phyloP scores from a whole-genome alignment of 2,113 vertebrate species.

The Gadus chalcogrammus region DNA sequence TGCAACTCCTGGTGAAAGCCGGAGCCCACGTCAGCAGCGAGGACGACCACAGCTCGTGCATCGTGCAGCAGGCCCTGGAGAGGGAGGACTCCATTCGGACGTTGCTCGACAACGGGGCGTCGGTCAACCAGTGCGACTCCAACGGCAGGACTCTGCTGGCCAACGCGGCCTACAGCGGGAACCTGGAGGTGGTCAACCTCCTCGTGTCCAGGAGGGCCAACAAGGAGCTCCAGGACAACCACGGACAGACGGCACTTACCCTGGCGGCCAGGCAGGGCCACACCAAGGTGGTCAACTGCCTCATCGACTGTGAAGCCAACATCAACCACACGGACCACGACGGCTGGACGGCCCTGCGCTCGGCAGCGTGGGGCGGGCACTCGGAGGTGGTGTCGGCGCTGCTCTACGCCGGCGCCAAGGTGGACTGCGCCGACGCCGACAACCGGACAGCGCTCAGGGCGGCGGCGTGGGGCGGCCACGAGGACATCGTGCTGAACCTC shows the following conservation, averaged over 20 bases:
- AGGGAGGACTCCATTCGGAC: conserved; percentile 94
- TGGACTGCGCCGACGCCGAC: conserved; percentile 93
- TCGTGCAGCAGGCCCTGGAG: conserved; percentile 92
- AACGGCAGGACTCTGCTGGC: conserved; percentile 87
- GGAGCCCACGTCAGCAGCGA: conserved; percentile 93
- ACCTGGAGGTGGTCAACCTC: conserved; percentile 91
- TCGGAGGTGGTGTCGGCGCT: conserved; percentile 94
- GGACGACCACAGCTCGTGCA: conserved; percentile 86
- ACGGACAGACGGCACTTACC: conserved; percentile 93
- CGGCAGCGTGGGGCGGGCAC: conserved; percentile 96
- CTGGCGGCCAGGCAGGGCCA: conserved; percentile 94
- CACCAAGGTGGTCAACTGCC: conserved; percentile 94
- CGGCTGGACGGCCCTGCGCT: conserved; percentile 92
- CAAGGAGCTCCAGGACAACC: conserved; percentile 88
- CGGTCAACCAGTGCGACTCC: conserved; percentile 91
- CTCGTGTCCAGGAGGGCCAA: conserved; percentile 88
- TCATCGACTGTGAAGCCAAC: conserved; percentile 91
- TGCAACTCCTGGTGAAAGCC: conserved; percentile 93
- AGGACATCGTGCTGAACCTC: conserved; percentile 94
- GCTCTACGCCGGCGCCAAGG: conserved; percentile 92
- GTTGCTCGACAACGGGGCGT: conserved; percentile 89
- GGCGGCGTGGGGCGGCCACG: conserved; percentile 95
- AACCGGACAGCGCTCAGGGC: conserved; percentile 91
- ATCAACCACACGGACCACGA: conserved; percentile 96
- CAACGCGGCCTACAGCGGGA: conserved; percentile 92